Evolutionary conservation across 2,888 invertebrate species (phyloP), one percentile per base, ranked within the genome.

Genomic region (Dynastes tityus): DNA sequence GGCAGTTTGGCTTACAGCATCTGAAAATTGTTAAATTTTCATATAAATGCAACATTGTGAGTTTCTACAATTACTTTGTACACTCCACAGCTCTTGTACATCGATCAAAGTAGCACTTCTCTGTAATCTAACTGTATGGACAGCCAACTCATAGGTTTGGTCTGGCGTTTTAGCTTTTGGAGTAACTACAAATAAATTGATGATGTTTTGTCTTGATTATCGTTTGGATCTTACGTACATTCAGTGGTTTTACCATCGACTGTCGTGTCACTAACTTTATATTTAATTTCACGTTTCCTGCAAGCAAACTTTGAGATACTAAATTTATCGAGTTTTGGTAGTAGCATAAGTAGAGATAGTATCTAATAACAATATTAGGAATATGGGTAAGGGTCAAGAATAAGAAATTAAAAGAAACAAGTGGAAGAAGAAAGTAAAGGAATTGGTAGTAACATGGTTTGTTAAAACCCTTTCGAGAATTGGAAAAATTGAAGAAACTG

Each of bases 31-130:
- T 11, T 11, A 37, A 40, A 37, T 40, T 45, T 22, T 40, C 3
- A 45, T 45, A 27, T 32, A 32, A 5, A 32, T 32, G 32, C 32
- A 32, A 32, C 32, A 5, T 32, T 32, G 2, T 32, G 32, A 32
- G 5, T 5, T 32, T 71, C 49, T 51, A 64, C 90, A 6, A 87
- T 85, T 83, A 87, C 88, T 84, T 83, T 87, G 86, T 79, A 88
- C 82, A 76, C 87, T 90, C 89, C 90, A 91, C 58, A 92, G 86
- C 65, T 91, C 89, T 81, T 90, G 89, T 5, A 92, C 89, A 83
- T 91, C 91, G n/a, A 91, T 88, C 11, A 92, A 85, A 5, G 90
- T 89, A 1, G 92, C 92, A 71, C 90, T 91, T 75, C 90, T 88
- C 76, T 90, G 87, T 6, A 92, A 89, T 83, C 90, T 90, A 8